Conservation (phyloP, 2,113 vertebrate species). For the Erythrolamprus reginae region DNA sequence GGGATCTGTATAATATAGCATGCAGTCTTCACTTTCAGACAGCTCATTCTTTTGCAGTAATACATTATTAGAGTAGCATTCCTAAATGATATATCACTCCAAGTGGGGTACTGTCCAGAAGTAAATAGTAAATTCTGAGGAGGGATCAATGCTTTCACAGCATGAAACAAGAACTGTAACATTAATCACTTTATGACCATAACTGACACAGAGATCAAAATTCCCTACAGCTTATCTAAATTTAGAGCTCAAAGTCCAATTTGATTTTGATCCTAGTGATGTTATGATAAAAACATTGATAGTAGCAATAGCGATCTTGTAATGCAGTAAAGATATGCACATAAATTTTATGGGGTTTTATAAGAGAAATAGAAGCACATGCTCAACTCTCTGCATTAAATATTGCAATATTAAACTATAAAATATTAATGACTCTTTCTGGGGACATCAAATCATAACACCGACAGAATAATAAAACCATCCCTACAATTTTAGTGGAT, state of each 20-base stretch:
- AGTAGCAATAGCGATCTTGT: background rate
- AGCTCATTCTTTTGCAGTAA: conserved; percentile 29
- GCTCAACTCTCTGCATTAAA: background rate
- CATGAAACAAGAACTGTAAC: conserved; percentile 12
- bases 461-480: background rate
- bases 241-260: background rate
- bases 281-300: background rate
- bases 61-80: conserved; percentile 17
- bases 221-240: background rate
- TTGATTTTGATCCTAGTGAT: background rate
- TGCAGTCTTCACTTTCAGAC: background rate
- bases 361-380: background rate
- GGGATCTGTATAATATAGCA: background rate
- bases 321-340: background rate
- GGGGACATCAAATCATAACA: background rate
- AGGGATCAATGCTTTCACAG: conserved; percentile 33
- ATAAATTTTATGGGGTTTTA: background rate
- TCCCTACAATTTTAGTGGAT: background rate
- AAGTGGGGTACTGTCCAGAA: background rate
- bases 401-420: background rate
- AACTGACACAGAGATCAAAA: background rate
- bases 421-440: background rate
- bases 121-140: conserved; percentile 24
- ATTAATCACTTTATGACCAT: background rate
- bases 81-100: conserved; percentile 20